Evolutionary conservation across 2,888 invertebrate genomes (phyloP).

Genomic region (Anoplius nigerrimus): DNA sequence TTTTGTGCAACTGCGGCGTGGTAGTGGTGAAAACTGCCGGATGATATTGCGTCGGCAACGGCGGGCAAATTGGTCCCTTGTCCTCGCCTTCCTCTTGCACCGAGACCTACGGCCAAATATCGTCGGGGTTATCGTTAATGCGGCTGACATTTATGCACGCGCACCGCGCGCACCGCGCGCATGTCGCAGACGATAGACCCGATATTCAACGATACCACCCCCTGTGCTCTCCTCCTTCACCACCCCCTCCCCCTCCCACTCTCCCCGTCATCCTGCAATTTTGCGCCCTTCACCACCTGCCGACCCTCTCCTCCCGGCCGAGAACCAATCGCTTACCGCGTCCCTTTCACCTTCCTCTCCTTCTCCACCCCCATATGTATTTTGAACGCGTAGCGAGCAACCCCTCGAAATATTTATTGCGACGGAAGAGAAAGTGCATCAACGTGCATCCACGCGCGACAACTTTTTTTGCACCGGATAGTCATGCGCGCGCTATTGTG

Average conservation of each 20-base stretch:
- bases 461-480: too few species aligned
- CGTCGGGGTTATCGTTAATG: constrained; percentile 68
- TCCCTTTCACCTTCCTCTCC: background rate
- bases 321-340: too few species aligned
- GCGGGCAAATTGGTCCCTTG: constrained; percentile 74
- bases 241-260: background rate
- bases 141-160: constrained; percentile 67
- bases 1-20: constrained; percentile 70
- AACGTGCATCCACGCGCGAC: too few species aligned
- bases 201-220: constrained; percentile 42
- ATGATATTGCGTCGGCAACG: constrained; percentile 71
- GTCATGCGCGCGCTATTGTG: too few species aligned
- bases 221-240: constrained; percentile 5
- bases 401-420: constrained; percentile 16
- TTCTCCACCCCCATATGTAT: background rate
- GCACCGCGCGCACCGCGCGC: constrained; percentile 39
- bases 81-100: constrained; percentile 67
- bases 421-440: background rate
- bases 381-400: too few species aligned
- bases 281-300: background rate
- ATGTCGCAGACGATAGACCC: constrained; percentile 50
- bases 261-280: background rate
- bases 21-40: constrained; percentile 67
- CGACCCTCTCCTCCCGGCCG: too few species aligned
- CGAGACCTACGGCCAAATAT: constrained; percentile 67